Percentiles rank a stretch among this genome's conserved stretches.
phyloP scores from a whole-genome alignment of 2,797 vertebrate genomes.

The Mastacembelus armatus region DNA sequence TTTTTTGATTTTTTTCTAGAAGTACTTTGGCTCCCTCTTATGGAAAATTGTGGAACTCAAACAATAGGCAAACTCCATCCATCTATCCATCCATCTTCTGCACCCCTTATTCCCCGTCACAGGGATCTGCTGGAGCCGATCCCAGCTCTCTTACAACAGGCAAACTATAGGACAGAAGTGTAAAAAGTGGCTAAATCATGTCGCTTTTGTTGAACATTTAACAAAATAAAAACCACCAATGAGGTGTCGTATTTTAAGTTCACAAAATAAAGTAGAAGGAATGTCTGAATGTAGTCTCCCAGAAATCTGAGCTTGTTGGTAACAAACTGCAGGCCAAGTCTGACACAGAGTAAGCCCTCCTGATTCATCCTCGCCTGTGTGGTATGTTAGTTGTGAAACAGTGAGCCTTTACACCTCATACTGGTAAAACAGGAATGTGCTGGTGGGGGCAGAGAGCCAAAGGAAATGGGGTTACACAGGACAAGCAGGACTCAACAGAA shows the following conservation, averaged over 20 bases:
- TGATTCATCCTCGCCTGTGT: slow-evolving; percentile 33
- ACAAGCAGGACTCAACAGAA: slow-evolving; percentile 35
- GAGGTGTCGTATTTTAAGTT: neutral
- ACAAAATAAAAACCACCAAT: neutral
- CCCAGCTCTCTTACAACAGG: too few relatives aligned
- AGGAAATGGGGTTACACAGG: slow-evolving; percentile 65
- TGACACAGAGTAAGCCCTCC: slow-evolving; percentile 23
- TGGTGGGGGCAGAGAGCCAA: slow-evolving; percentile 67
- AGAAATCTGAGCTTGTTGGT: too few relatives aligned
- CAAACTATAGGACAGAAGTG: too few relatives aligned
- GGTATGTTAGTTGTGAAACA: slow-evolving; percentile 79
- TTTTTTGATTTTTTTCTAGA: too few relatives aligned
- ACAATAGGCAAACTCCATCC: too few relatives aligned
- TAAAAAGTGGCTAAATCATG: neutral
- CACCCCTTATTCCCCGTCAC: too few relatives aligned
- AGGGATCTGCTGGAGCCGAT: too few relatives aligned
- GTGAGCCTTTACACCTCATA: slow-evolving; percentile 69
- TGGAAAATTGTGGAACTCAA: slow-evolving; percentile 48
- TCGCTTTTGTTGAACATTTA: neutral
- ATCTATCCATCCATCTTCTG: too few relatives aligned
- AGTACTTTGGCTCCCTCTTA: slow-evolving; percentile 77
- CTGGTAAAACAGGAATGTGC: slow-evolving; percentile 82
- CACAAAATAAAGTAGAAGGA: neutral
- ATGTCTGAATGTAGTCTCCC: neutral
- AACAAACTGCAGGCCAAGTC: slow-evolving; percentile 1